phyloP scores from a whole-genome alignment of 2,113 vertebrate species.

The Sakesphorus luctuosus region DNA sequence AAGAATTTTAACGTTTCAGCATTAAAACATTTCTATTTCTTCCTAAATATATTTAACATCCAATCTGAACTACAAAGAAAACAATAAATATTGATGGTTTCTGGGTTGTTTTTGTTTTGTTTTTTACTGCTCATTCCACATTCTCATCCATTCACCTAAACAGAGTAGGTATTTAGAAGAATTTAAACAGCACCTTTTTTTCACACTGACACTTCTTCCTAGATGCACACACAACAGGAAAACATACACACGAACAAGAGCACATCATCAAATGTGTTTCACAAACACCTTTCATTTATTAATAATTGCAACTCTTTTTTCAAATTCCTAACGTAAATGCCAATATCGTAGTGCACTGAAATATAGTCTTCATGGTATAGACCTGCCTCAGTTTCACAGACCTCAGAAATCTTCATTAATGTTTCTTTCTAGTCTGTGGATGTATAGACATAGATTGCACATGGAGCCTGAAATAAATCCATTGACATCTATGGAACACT shows the following conservation, averaged over 20 bases:
- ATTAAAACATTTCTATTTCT: slow-evolving; percentile 3
- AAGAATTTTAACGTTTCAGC: not conserved
- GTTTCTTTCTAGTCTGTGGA: not conserved
- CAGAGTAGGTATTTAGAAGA: not conserved
- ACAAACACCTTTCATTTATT: not conserved
- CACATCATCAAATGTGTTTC: not conserved
- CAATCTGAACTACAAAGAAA: not conserved
- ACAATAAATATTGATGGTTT: not conserved
- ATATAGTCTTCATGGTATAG: accelerated
- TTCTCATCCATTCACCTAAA: not conserved
- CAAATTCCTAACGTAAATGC: not conserved
- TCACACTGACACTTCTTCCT: not conserved
- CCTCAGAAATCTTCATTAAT: not conserved
- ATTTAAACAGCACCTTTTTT: not conserved
- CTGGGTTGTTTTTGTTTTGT: no score
- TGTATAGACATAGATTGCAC: not conserved
- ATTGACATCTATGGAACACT: not conserved
- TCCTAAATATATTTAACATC: not conserved
- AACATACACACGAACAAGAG: not conserved
- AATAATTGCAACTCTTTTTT: not conserved
- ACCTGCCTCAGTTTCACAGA: not conserved
- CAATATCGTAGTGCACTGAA: not conserved
- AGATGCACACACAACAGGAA: not conserved
- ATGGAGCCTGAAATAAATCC: not conserved
- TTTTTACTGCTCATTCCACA: not conserved